These are phyloP conservation scores for Dasypolia templi DNA, from an alignment of 2,888 invertebrate species.

Conservation along the genomic window DNA sequence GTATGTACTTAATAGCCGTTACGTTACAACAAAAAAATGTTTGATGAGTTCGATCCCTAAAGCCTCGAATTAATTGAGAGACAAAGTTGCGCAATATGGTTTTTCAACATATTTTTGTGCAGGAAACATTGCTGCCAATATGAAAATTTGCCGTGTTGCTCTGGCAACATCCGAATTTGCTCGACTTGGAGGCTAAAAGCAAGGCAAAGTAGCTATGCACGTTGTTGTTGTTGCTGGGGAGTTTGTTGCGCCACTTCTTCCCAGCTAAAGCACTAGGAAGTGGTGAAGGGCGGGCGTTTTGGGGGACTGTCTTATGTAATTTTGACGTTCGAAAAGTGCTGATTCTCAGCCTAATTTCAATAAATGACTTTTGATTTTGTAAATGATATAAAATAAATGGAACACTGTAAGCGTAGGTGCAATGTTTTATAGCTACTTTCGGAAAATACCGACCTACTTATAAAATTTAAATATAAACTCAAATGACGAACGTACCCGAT, in stretches of 20 bases:
- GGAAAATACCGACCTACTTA: not conserved
- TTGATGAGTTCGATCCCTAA: not conserved
- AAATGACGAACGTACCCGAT: constrained; percentile 25
- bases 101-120: not conserved
- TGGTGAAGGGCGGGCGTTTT: too few relatives aligned
- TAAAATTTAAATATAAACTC: not conserved
- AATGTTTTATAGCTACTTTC: not conserved
- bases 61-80: not conserved
- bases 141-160: not conserved
- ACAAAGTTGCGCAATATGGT: not conserved
- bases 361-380: too few relatives aligned
- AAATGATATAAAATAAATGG: constrained; percentile 2
- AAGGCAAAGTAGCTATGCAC: too few relatives aligned
- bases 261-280: too few relatives aligned
- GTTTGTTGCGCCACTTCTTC: too few relatives aligned
- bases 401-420: constrained; percentile 4
- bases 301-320: too few relatives aligned
- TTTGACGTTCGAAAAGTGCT: too few relatives aligned
- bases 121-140: not conserved
- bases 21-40: not conserved
- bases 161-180: not conserved
- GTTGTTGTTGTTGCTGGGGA: too few relatives aligned
- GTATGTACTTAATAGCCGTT: not conserved
- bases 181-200: too few relatives aligned
- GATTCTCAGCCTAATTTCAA: too few relatives aligned